A percentile compares a stretch with the other conserved stretches of the same genome.
Evolutionary conservation across 2,113 vertebrate species (phyloP).

Genomic region (Trematomus loennbergii): DNA sequence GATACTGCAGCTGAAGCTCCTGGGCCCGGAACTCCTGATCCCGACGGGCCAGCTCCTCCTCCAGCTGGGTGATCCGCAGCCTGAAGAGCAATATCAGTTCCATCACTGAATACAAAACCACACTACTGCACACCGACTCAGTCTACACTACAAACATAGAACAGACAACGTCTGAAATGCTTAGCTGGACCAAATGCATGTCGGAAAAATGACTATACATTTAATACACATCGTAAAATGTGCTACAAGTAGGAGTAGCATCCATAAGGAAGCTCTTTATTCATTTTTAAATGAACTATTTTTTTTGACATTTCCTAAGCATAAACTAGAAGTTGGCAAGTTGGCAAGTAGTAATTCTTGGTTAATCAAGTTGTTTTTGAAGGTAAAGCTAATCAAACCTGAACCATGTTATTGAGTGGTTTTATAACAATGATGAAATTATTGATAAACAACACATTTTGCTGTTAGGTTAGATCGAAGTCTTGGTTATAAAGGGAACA

Average conservation of each 20-base stretch:
- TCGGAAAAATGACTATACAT: background rate
- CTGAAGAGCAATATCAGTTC: slow-evolving; percentile 14
- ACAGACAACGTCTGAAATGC: background rate
- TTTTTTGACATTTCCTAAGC: background rate
- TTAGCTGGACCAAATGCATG: background rate
- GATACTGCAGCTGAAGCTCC: slow-evolving; percentile 72
- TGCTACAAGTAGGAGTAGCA: background rate
- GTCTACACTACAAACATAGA: background rate
- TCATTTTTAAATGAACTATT: too few species aligned
- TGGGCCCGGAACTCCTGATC: slow-evolving; percentile 74
- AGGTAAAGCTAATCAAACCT: background rate
- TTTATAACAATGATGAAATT: background rate
- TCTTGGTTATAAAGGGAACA: background rate
- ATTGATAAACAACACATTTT: background rate
- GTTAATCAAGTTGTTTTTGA: background rate
- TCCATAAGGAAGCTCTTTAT: background rate
- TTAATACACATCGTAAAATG: background rate
- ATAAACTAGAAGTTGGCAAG: background rate
- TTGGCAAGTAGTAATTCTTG: background rate
- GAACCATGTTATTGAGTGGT: too few species aligned
- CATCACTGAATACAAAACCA: background rate
- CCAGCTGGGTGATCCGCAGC: slow-evolving; percentile 76
- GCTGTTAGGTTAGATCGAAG: background rate
- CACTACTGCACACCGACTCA: background rate
- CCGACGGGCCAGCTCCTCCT: slow-evolving; percentile 76